Evolutionary conservation across 1,140 invertebrate genomes (phyloP).

Genomic region (Sycophaga agraensis): DNA sequence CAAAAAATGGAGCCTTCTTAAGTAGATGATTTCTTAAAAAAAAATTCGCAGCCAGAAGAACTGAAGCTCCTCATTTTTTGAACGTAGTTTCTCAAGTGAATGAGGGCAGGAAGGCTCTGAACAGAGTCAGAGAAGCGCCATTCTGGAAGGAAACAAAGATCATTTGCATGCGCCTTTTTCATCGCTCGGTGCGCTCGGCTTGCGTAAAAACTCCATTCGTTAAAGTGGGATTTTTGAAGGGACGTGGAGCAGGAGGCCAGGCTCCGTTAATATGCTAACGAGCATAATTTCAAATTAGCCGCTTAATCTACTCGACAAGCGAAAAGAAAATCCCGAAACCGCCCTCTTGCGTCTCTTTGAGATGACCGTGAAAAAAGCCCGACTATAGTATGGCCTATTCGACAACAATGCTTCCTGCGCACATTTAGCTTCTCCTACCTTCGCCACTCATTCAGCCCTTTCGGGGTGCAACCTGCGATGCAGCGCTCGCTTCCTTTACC

Average conservation of each 20-base stretch:
- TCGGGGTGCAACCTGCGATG: too few species aligned
- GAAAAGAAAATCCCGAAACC: slow-evolving; percentile 16
- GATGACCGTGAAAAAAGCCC: slow-evolving; percentile 14
- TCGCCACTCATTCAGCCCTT: too few species aligned
- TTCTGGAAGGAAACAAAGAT: slow-evolving; percentile 14
- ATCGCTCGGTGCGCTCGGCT: neutral
- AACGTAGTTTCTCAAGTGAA: too few species aligned
- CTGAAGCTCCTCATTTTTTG: too few species aligned
- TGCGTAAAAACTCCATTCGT: slow-evolving; percentile 12
- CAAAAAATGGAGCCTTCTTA: too few species aligned
- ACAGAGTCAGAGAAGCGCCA: neutral
- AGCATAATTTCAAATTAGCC: slow-evolving; percentile 8
- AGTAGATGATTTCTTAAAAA: too few species aligned
- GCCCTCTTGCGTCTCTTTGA: slow-evolving; percentile 7
- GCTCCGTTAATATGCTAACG: neutral
- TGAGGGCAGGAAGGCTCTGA: too few species aligned
- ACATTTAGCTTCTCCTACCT: too few species aligned
- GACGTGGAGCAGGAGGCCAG: neutral
- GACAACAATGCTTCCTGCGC: slow-evolving; percentile 19
- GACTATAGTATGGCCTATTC: slow-evolving; percentile 15
- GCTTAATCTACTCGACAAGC: neutral
- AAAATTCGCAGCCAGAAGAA: too few species aligned
- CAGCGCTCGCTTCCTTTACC: too few species aligned
- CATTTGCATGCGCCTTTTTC: slow-evolving; percentile 17
- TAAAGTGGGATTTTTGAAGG: slow-evolving; percentile 5